Evolutionary conservation across 2,888 invertebrate species (phyloP).

Genomic region (Andrena minutula): DNA sequence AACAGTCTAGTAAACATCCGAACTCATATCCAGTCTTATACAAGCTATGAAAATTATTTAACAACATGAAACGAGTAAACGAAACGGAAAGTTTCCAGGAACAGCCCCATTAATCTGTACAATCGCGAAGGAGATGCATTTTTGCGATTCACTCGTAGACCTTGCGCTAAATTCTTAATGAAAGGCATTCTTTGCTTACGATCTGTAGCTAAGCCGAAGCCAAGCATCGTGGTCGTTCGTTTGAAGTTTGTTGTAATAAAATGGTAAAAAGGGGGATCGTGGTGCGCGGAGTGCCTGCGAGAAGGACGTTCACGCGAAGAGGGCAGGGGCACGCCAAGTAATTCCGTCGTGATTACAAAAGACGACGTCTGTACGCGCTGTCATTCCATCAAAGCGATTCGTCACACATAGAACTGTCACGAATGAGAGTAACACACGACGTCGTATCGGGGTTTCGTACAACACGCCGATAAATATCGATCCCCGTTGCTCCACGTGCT

Average conservation of each 20-base stretch:
- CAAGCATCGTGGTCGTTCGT: conserved; percentile 8
- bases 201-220: neutral
- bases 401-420: conserved; percentile 35
- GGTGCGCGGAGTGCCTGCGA: conserved; percentile 27
- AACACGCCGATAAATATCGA: conserved; percentile 69
- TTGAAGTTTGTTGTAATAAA: conserved; percentile 54
- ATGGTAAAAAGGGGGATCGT: conserved; percentile 31
- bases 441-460: conserved; percentile 42
- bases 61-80: too few relatives aligned
- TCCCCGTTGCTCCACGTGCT: conserved; percentile 46
- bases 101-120: neutral
- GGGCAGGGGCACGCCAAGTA: conserved; percentile 43
- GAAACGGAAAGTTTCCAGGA: too few relatives aligned
- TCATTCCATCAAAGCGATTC: conserved; percentile 65
- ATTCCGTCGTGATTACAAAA: conserved; percentile 64
- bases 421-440: conserved; percentile 11
- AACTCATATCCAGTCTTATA: too few relatives aligned
- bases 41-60: too few relatives aligned
- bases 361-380: conserved; percentile 42
- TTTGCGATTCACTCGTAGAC: neutral
- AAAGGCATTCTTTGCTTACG: neutral
- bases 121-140: neutral
- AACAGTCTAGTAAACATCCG: too few relatives aligned
- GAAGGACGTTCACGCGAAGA: conserved; percentile 51
- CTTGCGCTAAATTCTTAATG: neutral